These are phyloP conservation scores for Scomber scombrus DNA, from an alignment of 2,113 vertebrate genomes.

Conservation along the genomic window DNA sequence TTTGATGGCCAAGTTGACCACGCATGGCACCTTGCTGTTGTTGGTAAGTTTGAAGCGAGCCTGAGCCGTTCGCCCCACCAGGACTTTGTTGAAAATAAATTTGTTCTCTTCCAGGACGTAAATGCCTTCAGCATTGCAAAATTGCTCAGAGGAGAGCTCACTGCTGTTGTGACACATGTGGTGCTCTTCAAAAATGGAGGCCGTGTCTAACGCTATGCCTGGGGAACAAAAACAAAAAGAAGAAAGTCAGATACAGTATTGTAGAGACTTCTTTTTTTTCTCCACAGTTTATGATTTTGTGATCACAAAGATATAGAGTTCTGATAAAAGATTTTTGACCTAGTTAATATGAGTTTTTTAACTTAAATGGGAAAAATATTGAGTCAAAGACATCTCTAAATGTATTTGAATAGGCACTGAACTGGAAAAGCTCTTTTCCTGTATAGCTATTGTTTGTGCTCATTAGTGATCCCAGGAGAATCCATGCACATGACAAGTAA, in stretches of 20 bases:
- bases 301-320: no score
- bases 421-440: not conserved
- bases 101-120: slow-evolving; percentile 90
- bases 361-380: no score
- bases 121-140: slow-evolving; percentile 75
- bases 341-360: no score
- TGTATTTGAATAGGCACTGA: no score
- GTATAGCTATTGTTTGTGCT: not conserved
- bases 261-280: no score
- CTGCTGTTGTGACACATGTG: slow-evolving; percentile 83
- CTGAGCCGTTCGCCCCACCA: slow-evolving; percentile 83
- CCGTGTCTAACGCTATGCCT: slow-evolving; percentile 84
- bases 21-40: slow-evolving; percentile 85
- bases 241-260: not conserved
- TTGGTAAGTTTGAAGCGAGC: slow-evolving; percentile 92
- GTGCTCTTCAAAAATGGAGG: slow-evolving; percentile 91
- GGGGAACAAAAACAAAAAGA: slow-evolving; percentile 6
- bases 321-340: no score
- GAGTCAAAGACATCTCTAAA: no score
- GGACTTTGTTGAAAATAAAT: slow-evolving; percentile 89
- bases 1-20: slow-evolving; percentile 83
- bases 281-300: no score
- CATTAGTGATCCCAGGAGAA: not conserved
- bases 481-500: not conserved
- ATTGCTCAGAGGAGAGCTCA: slow-evolving; percentile 80